Evolutionary conservation across 2,888 invertebrate species (phyloP).

Genomic region (Latrodectus hesperus): DNA sequence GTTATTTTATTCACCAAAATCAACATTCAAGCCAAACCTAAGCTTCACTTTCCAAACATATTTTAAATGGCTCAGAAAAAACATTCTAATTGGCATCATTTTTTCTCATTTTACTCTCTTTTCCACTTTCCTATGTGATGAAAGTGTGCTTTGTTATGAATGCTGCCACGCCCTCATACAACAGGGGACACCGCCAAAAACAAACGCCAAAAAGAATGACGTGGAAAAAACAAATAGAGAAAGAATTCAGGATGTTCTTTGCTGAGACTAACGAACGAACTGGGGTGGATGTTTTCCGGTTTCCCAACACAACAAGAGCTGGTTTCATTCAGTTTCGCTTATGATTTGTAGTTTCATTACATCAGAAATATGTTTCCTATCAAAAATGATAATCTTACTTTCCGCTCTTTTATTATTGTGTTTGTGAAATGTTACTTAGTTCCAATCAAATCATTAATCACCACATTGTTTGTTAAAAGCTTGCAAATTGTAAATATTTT

Average conservation of each 20-base stretch:
- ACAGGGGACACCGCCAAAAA: slow-evolving; percentile 2
- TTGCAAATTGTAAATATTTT: no score
- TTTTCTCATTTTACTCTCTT: slow-evolving; percentile 6
- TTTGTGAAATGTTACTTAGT: no score
- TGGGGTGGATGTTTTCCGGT: slow-evolving; percentile 1
- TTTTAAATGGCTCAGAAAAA: background rate
- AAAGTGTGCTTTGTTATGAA: slow-evolving; percentile 16
- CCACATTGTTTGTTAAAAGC: no score
- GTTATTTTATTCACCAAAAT: no score
- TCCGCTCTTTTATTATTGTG: no score
- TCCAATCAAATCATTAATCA: no score
- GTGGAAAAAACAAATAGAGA: slow-evolving; percentile 11
- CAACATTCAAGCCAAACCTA: no score
- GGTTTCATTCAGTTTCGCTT: no score
- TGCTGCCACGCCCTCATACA: slow-evolving; percentile 39
- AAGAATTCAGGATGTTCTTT: background rate
- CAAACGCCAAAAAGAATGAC: background rate
- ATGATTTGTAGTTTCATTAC: no score
- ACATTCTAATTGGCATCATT: slow-evolving; percentile 33
- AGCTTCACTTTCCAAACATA: no score
- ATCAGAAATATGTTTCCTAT: no score
- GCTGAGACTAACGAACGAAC: slow-evolving; percentile 18
- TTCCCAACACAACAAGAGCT: slow-evolving; percentile 71
- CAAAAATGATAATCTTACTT: no score
- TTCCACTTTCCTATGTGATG: slow-evolving; percentile 17